phyloP scores from a whole-genome alignment of 2,113 vertebrate species.

The Pedionomus torquatus region DNA sequence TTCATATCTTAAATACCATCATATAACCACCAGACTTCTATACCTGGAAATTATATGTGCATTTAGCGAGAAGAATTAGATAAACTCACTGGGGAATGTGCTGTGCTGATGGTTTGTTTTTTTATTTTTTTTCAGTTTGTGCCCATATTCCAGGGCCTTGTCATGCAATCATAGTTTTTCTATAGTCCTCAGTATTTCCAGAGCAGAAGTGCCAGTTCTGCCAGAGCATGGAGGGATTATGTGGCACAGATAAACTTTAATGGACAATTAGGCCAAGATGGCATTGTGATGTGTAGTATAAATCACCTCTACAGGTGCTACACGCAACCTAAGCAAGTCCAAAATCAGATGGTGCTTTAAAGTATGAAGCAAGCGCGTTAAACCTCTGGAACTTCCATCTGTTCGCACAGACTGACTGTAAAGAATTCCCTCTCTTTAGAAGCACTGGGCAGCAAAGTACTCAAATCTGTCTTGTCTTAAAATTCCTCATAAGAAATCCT shows the following conservation, averaged over 20 bases:
- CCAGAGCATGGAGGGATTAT: neutral
- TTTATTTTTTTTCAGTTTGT: neutral
- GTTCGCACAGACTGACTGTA: neutral
- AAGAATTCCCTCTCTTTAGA: neutral
- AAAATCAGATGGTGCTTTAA: neutral
- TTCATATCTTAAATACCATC: neutral
- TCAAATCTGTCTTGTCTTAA: neutral
- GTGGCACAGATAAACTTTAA: neutral
- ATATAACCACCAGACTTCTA: neutral
- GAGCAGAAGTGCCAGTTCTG: neutral
- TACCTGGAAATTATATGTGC: neutral
- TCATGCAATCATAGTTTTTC: neutral
- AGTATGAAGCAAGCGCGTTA: neutral
- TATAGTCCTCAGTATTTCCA: neutral
- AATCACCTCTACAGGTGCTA: neutral
- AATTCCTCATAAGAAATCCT: neutral
- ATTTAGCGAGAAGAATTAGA: neutral
- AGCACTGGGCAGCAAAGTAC: neutral
- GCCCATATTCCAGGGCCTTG: neutral
- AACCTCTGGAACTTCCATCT: neutral
- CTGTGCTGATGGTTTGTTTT: neutral
- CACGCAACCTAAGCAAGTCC: neutral
- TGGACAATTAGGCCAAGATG: neutral
- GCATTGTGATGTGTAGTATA: neutral
- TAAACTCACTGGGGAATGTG: neutral